Percentiles rank a stretch among this genome's conserved stretches.
Evolutionary conservation across 2,113 vertebrate genomes (phyloP).

Genomic region (Passer montanus): DNA sequence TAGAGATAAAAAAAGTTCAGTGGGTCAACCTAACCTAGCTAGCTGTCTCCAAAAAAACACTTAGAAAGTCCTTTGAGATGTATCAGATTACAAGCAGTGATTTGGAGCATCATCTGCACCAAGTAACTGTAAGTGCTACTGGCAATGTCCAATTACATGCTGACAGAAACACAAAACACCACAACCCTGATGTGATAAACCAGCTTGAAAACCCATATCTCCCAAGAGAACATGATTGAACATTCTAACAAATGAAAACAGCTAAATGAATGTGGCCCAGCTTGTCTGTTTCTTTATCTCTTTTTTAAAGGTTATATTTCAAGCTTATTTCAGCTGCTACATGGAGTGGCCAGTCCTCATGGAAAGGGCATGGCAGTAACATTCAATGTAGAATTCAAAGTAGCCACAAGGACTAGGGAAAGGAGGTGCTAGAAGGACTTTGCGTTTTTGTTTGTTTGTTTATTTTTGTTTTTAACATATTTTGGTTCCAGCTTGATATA

Average conservation of each 20-base stretch:
- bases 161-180: neutral
- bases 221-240: neutral
- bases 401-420: neutral
- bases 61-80: neutral
- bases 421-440: neutral
- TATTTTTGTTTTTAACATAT: neutral
- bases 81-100: slow-evolving; percentile 1
- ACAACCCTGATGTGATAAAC: neutral
- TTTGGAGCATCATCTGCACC: neutral
- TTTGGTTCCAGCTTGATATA: neutral
- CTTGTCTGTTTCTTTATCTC: neutral
- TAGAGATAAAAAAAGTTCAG: neutral
- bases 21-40: neutral
- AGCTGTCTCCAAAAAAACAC: neutral
- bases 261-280: neutral
- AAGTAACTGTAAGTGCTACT: neutral
- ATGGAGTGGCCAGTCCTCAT: neutral
- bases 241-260: neutral
- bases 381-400: neutral
- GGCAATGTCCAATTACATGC: neutral
- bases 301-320: neutral
- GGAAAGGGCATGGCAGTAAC: neutral
- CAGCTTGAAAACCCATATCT: neutral
- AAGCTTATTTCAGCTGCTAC: neutral
- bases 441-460: rapidly evolving